Base-by-base conservation (phyloP, 2,113 vertebrate genomes). In the Scophthalmus maximus region DNA sequence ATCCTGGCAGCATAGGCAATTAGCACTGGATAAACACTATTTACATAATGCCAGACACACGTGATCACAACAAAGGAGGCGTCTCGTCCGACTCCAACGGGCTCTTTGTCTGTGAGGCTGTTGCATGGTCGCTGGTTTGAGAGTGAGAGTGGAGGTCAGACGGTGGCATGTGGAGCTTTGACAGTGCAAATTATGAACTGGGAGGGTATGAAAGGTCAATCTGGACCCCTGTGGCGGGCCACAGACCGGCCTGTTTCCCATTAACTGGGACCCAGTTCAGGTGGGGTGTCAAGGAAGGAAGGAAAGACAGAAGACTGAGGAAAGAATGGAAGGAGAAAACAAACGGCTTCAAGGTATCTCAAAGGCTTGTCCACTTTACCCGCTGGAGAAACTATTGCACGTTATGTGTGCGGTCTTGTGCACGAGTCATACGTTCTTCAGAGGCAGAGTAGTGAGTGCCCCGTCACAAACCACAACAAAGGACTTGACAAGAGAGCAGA, bases 1-100 rank as follows among this genome's bases (percentile, higher is more conserved):
- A 73, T 85, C 73, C 67, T 72, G 34, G 57, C 80, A 82, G 86
- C 77, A 63, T 65, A 85, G 73, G 90, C 89, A 88, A 91, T 92
- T 93, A 93, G 83, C 84, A 87, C 55, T 30, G 79, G 82, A 84
- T 89, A 87, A 90, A 88, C 66, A 72, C 32, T 89, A 90, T 93
- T 92, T 91, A 87, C 89, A 92, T 88, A 91, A 87, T 65, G 73
- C 56, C 71, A 82, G 75, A 87, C 78, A 68, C 75, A 73, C 25
- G 12, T 64, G 67, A 87, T 67, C 75, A 87, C 78, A 90, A 90
- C 87, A 92, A 86, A 90, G 79, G 74, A 90, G 79, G 74, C 57
- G 38, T 51, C 68, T 81, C 34, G 23, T 68, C 51, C 44, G 56
- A 61, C 63, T 71, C 50, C 49, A 23, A 47, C 51, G 11, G 34